Conservation (phyloP, 1,140 invertebrate species). For the Olivierus martensii region DNA sequence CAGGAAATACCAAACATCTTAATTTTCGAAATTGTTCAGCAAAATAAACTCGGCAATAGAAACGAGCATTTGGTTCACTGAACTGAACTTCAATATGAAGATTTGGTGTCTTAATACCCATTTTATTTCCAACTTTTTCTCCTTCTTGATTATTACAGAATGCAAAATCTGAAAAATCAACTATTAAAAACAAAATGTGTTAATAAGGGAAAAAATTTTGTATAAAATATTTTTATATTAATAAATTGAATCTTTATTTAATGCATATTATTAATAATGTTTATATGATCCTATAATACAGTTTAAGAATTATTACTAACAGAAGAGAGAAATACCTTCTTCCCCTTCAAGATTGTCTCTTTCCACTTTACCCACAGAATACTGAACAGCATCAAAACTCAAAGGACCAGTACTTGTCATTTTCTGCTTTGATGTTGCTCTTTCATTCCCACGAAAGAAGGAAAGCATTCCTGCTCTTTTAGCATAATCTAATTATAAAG, state of each 20-base stretch:
- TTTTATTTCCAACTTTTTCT: conserved; percentile 18
- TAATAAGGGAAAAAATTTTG: too few species aligned
- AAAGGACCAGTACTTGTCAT: too few species aligned
- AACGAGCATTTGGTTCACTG: conserved; percentile 53
- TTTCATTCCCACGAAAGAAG: background rate
- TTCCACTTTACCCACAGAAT: background rate
- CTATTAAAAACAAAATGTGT: background rate
- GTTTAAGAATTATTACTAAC: too few species aligned
- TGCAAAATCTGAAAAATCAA: conserved; percentile 10
- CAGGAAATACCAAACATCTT: conserved; percentile 45
- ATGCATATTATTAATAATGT: too few species aligned
- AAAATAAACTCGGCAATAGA: conserved; percentile 71
- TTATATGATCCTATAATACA: too few species aligned
- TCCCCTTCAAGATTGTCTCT: background rate
- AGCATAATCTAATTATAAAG: too few species aligned
- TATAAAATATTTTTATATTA: too few species aligned
- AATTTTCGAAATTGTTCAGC: conserved; percentile 71
- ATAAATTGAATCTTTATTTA: too few species aligned
- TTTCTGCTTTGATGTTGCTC: background rate
- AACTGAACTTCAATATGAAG: conserved; percentile 62
- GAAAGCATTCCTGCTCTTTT: background rate
- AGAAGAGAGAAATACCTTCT: background rate
- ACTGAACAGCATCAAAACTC: background rate
- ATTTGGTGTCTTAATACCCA: conserved; percentile 6
- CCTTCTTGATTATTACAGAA: background rate